phyloP scores from a whole-genome alignment of 1,140 invertebrate genomes.

The Drosophila albomicans region DNA sequence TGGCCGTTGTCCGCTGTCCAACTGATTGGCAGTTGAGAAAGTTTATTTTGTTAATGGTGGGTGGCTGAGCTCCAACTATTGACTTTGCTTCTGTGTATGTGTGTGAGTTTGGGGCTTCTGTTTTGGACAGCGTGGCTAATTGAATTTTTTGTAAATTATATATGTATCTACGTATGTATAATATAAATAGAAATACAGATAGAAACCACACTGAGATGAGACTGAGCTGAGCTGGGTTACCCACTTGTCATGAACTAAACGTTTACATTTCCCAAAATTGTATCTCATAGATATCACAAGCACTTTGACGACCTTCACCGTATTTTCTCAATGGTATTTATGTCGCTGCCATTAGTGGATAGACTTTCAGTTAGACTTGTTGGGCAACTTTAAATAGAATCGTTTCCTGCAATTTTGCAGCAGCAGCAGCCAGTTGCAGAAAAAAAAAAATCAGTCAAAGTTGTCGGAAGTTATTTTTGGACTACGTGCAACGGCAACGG shows the following conservation, averaged over 20 bases:
- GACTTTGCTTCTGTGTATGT: neutral
- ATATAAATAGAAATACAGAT: slow-evolving; percentile 20
- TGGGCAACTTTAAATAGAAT: slow-evolving; percentile 67
- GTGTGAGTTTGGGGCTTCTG: slow-evolving; percentile 51
- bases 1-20: slow-evolving; percentile 18
- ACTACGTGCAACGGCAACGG: slow-evolving; percentile 68
- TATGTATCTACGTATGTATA: slow-evolving; percentile 22
- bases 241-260: slow-evolving; percentile 1
- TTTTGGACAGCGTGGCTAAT: slow-evolving; percentile 74
- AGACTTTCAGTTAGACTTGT: slow-evolving; percentile 14
- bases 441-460: slow-evolving; percentile 67
- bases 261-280: neutral
- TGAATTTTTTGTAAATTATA: slow-evolving; percentile 77
- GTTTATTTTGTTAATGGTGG: slow-evolving; percentile 74
- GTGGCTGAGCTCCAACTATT: neutral
- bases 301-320: slow-evolving; percentile 39
- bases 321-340: slow-evolving; percentile 10
- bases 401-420: slow-evolving; percentile 73
- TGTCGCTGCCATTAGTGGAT: slow-evolving; percentile 51
- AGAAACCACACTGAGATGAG: neutral
- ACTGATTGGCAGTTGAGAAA: slow-evolving; percentile 77
- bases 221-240: neutral
- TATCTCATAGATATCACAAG: slow-evolving; percentile 15
- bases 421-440: neutral
- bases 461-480: slow-evolving; percentile 79